phyloP scores from a whole-genome alignment of 92 coral and sea anemone species.

The Parazoanthus atlanticus region DNA sequence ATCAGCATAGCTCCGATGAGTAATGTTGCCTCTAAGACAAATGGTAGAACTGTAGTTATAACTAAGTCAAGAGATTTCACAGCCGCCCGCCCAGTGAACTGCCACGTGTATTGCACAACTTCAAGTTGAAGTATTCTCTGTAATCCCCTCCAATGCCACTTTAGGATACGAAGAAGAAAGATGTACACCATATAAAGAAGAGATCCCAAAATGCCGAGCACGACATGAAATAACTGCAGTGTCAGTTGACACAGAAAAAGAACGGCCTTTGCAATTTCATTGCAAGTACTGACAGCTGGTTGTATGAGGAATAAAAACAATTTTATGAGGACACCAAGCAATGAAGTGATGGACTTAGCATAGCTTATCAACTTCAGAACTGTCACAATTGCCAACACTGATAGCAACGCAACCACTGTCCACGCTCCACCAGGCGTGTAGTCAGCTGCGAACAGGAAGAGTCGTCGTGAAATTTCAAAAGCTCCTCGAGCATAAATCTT shows the following conservation, averaged over 20 bases:
- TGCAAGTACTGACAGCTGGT: constrained; percentile 38
- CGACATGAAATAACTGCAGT: background rate
- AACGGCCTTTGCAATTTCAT: constrained; percentile 7
- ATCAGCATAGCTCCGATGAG: constrained; percentile 1
- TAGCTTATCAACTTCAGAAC: constrained; percentile 14
- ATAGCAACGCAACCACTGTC: background rate
- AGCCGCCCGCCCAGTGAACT: background rate
- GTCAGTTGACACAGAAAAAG: background rate
- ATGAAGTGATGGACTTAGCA: constrained; percentile 13
- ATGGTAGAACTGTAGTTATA: constrained; percentile 4
- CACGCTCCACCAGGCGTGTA: constrained; percentile 28
- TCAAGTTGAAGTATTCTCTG: constrained; percentile 17
- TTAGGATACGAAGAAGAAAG: constrained; percentile 12
- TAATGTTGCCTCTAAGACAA: background rate
- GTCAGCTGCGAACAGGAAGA: background rate
- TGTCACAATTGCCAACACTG: constrained; percentile 1
- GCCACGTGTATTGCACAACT: constrained; percentile 20
- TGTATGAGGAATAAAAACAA: constrained; percentile 3
- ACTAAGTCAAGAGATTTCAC: constrained; percentile 6
- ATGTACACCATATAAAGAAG: background rate
- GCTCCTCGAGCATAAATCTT: constrained; percentile 38
- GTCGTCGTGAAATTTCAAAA: constrained; percentile 12
- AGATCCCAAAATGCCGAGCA: background rate
- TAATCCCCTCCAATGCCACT: constrained; percentile 28
- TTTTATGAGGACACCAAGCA: background rate